Conservation (phyloP, 1,140 invertebrate species). For the Brachionus angularis region DNA sequence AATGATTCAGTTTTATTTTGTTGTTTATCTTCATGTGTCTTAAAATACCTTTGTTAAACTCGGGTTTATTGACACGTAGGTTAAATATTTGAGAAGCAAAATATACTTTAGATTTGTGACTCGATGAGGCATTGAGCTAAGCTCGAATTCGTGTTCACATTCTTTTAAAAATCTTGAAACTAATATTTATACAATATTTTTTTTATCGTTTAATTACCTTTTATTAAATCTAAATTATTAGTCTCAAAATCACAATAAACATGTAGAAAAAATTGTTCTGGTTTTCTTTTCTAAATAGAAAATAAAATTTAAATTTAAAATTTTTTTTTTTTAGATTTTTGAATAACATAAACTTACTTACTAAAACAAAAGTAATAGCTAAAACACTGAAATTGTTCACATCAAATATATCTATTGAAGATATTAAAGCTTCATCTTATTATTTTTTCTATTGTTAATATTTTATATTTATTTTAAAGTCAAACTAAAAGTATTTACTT, state of each 20-base stretch:
- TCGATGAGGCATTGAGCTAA: conserved; percentile 20
- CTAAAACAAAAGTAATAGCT: neutral
- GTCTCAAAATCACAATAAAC: conserved; percentile 40
- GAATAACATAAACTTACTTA: neutral
- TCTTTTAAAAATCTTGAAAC: no score
- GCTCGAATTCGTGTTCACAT: conserved; percentile 1
- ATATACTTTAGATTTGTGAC: conserved; percentile 26
- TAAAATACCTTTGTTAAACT: neutral
- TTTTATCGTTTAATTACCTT: neutral
- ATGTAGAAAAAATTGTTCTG: neutral
- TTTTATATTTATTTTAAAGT: neutral
- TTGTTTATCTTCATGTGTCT: neutral
- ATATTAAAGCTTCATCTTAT: conserved; percentile 6
- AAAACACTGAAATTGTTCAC: conserved; percentile 27
- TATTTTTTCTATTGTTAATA: neutral
- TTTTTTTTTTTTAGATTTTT: neutral
- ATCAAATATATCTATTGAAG: conserved; percentile 26
- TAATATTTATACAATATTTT: no score
- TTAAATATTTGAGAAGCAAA: neutral
- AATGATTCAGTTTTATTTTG: neutral
- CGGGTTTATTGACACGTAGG: no score
- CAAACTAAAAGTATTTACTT: neutral
- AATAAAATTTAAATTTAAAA: neutral
- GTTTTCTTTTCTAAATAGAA: conserved; percentile 8
- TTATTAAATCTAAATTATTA: conserved; percentile 13